These are phyloP conservation scores for Myzus persicae DNA, from an alignment of 1,140 invertebrate species.

Conservation along the genomic window DNA sequence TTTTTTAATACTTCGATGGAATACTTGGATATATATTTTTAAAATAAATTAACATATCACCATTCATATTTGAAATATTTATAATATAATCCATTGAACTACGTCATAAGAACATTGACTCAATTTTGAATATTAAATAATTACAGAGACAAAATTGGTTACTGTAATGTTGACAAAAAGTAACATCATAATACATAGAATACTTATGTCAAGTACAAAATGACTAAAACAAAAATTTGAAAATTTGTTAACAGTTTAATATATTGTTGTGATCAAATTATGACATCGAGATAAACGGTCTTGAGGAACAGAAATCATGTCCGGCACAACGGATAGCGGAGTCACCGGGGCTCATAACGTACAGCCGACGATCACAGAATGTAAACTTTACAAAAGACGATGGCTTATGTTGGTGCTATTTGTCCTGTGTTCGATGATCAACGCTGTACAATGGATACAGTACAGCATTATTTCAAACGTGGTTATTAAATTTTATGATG, in stretches of 20 bases:
- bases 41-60: no score
- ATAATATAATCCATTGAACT: no score
- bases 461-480: conserved; percentile 86
- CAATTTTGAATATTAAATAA: no score
- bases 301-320: neutral
- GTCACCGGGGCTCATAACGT: neutral
- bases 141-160: no score
- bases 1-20: no score
- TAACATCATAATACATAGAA: no score
- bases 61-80: no score
- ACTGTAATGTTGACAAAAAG: no score
- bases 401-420: conserved; percentile 91
- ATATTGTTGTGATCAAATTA: neutral
- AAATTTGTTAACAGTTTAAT: neutral
- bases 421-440: conserved; percentile 87
- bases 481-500: conserved; percentile 77
- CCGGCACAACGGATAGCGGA: neutral
- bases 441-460: conserved; percentile 90
- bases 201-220: neutral
- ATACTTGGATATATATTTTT: no score
- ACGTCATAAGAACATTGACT: no score
- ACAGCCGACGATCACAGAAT: conserved; percentile 36
- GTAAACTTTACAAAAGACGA: conserved; percentile 73
- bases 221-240: neutral
- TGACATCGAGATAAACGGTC: neutral